A percentile compares a stretch with the other conserved stretches of the same genome.
Evolutionary conservation across 2,888 invertebrate genomes (phyloP).

Genomic region (Endotricha flammealis): DNA sequence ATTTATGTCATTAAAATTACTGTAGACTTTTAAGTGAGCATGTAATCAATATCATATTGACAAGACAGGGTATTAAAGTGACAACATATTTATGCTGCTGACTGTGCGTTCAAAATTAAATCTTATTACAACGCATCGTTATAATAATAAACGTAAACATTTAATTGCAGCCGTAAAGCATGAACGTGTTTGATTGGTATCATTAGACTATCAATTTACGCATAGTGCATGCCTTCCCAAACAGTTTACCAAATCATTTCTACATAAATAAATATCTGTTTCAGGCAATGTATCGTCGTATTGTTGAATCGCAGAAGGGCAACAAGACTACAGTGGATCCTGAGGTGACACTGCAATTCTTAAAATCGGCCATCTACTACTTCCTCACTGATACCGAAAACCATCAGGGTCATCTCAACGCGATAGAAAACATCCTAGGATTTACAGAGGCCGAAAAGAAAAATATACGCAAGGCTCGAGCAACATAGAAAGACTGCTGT

Average conservation of each 20-base stretch:
- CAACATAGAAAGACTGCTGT: conserved; percentile 62
- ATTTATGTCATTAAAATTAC: too few relatives aligned
- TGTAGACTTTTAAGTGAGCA: too few relatives aligned
- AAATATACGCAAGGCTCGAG: conserved; percentile 85
- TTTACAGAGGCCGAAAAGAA: conserved; percentile 89
- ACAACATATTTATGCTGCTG: too few relatives aligned
- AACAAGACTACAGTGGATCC: conserved; percentile 88
- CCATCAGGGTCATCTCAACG: conserved; percentile 90
- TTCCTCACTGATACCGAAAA: conserved; percentile 94
- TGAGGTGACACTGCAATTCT: conserved; percentile 93
- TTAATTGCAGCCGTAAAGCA: too few relatives aligned
- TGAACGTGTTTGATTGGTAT: neutral
- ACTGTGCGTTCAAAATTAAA: too few relatives aligned
- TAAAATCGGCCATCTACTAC: conserved; percentile 95
- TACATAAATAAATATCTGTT: conserved; percentile 28
- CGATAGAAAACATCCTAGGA: conserved; percentile 94
- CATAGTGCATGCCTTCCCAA: conserved; percentile 4
- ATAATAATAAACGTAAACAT: too few relatives aligned
- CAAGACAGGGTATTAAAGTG: too few relatives aligned
- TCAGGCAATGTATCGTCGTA: conserved; percentile 91
- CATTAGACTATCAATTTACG: neutral
- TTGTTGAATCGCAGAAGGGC: conserved; percentile 86
- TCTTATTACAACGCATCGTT: too few relatives aligned
- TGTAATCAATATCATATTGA: too few relatives aligned
- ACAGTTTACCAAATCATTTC: neutral